Conservation (phyloP, 2,797 vertebrate species). For the Peromyscus aztecus region DNA sequence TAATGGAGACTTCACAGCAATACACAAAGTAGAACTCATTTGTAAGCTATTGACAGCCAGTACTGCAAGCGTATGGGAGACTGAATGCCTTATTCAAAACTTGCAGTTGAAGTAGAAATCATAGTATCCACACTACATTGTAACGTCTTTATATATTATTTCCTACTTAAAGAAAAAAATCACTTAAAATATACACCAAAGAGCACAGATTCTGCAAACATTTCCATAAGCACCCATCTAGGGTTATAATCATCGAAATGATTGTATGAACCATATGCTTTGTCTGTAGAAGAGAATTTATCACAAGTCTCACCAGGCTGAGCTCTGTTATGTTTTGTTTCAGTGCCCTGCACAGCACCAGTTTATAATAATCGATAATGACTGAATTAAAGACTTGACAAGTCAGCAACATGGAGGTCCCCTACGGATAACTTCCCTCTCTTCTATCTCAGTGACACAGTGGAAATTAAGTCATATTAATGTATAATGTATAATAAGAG, state of each 20-base stretch:
- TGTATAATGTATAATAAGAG: neutral
- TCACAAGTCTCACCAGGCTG: neutral
- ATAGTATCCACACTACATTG: neutral
- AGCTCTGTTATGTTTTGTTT: neutral
- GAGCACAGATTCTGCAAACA: neutral
- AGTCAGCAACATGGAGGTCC: neutral
- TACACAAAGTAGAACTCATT: neutral
- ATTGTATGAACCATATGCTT: neutral
- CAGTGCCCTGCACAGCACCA: neutral
- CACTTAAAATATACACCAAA: neutral
- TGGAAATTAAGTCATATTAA: constrained; percentile 29
- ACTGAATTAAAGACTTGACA: neutral
- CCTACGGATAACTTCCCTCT: neutral
- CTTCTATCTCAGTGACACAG: neutral
- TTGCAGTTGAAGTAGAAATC: neutral
- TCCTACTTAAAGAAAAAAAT: neutral
- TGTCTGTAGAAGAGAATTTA: constrained; percentile 18
- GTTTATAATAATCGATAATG: neutral
- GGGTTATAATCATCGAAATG: neutral
- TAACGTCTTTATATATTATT: neutral
- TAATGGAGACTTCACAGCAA: neutral
- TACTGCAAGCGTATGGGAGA: neutral
- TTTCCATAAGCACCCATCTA: neutral
- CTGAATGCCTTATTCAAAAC: neutral
- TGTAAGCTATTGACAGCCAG: neutral